phyloP scores from a whole-genome alignment of 2,888 invertebrate species.

The Cotesia congregata region DNA sequence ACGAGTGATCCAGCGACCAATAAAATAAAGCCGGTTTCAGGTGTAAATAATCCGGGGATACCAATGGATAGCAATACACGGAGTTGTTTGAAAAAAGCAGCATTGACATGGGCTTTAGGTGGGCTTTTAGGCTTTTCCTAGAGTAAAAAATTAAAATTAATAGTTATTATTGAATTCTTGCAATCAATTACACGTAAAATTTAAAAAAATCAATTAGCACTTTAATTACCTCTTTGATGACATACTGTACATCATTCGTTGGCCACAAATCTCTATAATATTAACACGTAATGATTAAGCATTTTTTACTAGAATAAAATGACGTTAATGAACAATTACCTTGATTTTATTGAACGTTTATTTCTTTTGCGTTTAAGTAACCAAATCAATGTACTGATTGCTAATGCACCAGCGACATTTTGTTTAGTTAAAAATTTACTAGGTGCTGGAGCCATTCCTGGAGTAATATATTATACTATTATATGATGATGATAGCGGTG shows the following conservation, averaged over 20 bases:
- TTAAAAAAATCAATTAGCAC: neutral
- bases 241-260: conserved; percentile 83
- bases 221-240: conserved; percentile 77
- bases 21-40: conserved; percentile 81
- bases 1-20: conserved; percentile 86
- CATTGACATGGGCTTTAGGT: conserved; percentile 82
- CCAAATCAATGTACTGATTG: conserved; percentile 70
- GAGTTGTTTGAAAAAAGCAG: conserved; percentile 80
- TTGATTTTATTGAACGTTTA: conserved; percentile 49
- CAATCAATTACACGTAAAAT: neutral
- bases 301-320: conserved; percentile 6
- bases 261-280: conserved; percentile 72
- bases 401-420: conserved; percentile 77
- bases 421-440: conserved; percentile 82
- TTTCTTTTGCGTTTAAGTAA: conserved; percentile 57
- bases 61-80: conserved; percentile 73
- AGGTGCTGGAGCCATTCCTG: conserved; percentile 80
- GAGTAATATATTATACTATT: neutral
- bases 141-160: neutral
- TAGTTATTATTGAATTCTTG: neutral
- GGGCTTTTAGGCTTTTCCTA: conserved; percentile 70
- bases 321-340: conserved; percentile 41
- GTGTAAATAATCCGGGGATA: conserved; percentile 83
- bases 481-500: neutral
- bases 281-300: conserved; percentile 36